Evolutionary conservation across 2,888 invertebrate genomes (phyloP), one percentile per base, ranked within the genome.

Genomic region (Pandemis heparana): DNA sequence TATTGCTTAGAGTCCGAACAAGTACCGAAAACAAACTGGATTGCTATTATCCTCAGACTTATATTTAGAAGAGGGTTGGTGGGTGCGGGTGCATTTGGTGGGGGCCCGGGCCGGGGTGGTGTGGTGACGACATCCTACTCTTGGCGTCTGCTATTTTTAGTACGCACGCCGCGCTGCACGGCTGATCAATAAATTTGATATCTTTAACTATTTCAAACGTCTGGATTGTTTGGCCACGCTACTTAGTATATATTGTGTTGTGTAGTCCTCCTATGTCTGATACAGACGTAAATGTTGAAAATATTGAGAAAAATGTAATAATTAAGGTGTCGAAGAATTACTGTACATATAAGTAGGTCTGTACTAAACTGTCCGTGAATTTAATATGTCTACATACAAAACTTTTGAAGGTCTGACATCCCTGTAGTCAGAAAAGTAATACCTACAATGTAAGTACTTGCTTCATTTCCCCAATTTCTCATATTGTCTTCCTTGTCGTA

Each of bases 131-230:
- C 77, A 78, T 77, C 77, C 78, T 77, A 77, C 78, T 80, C 78
- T 76, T 79, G 78, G 77, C 81, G 76, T 77, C 74, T 70, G 75
- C 84, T 87, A 86, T 87, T 81, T 85, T 83, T 87, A 87, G 84
- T 78, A 75, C 75, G 74, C 73, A 73, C 76, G 73, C 76, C 77
- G 77, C 76, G 75, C 76, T 85, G 82, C 82, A 83, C 72, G 77
- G 59, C 6, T 79, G 80, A 82, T 88, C 87, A 81, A 87, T 88
- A 84, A 56, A 76, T 70, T 71, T 72, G 76, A 66, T 62, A 72
- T 75, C 63, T 69, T 43, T 51, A 63, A n/a, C 56, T 59, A 66
- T 71, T 61, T 43, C 51, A 61, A 69, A 51, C 14, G 43, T 66
- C 48, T 62, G 66, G 38, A 67, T 72, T 67, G 71, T 62, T 53